Conservation (phyloP, 2,888 invertebrate genomes). For the Teinopalpus imperialis region DNA sequence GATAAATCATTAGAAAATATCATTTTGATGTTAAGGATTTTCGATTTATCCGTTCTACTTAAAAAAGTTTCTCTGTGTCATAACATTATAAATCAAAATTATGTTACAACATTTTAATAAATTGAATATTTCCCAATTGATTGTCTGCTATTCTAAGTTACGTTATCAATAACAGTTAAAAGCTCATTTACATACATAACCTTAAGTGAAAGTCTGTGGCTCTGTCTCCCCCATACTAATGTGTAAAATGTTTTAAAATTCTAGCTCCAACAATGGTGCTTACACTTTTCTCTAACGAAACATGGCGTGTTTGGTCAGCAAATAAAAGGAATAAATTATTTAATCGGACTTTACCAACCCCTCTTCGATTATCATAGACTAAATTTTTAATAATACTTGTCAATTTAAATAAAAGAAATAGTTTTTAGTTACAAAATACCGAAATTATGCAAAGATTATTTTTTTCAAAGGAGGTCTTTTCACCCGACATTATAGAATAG, state of each 20-base stretch:
- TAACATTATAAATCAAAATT: conserved; percentile 1
- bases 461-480: too few relatives aligned
- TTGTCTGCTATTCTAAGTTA: conserved; percentile 62
- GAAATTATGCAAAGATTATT: too few relatives aligned
- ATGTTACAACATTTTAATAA: conserved; percentile 1
- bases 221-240: conserved; percentile 73
- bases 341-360: conserved; percentile 63
- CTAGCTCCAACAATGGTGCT: conserved; percentile 60
- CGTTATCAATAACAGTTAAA: conserved; percentile 67
- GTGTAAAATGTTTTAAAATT: conserved; percentile 75
- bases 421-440: too few relatives aligned
- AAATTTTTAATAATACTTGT: conserved; percentile 27
- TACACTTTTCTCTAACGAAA: conserved; percentile 72
- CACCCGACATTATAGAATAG: too few relatives aligned
- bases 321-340: conserved; percentile 77
- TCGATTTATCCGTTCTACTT: conserved; percentile 1
- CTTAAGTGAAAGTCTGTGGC: conserved; percentile 76
- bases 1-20: background rate
- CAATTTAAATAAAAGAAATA: background rate
- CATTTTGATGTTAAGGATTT: background rate
- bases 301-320: conserved; percentile 59
- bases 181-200: conserved; percentile 76
- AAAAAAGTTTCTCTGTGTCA: conserved; percentile 6
- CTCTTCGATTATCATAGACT: conserved; percentile 56
- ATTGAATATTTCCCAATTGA: conserved; percentile 35